phyloP scores from a whole-genome alignment of 2,888 invertebrate genomes.

The Mythimna impura region DNA sequence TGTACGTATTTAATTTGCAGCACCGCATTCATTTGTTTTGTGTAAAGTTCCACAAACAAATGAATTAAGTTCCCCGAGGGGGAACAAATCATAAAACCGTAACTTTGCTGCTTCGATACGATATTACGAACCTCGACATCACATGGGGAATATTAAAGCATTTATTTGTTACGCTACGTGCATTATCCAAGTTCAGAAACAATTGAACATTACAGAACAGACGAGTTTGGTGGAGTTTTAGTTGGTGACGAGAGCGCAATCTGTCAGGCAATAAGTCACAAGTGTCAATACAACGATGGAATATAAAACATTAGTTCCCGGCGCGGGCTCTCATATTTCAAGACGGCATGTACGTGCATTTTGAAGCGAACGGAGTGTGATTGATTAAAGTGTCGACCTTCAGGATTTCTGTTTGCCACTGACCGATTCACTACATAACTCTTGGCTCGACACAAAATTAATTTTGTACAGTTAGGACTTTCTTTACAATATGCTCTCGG shows the following conservation, averaged over 20 bases:
- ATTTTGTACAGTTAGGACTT: constrained; percentile 42
- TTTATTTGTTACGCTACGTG: constrained; percentile 44
- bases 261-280: constrained; percentile 83
- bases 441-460: constrained; percentile 51
- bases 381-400: constrained; percentile 84
- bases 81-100: constrained; percentile 55
- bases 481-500: constrained; percentile 31
- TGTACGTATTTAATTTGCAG: constrained; percentile 54
- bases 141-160: constrained; percentile 56
- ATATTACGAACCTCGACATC: constrained; percentile 41
- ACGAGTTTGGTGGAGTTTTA: constrained; percentile 31
- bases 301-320: constrained; percentile 84
- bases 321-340: constrained; percentile 81
- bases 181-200: constrained; percentile 42
- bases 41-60: constrained; percentile 52
- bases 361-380: constrained; percentile 76
- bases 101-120: constrained; percentile 48
- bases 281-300: constrained; percentile 85
- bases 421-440: constrained; percentile 61
- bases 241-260: constrained; percentile 69
- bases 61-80: constrained; percentile 47
- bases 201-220: constrained; percentile 40
- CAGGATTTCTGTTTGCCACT: constrained; percentile 67
- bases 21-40: constrained; percentile 49
- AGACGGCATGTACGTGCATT: constrained; percentile 81